Percentiles rank a stretch among this genome's conserved stretches.
phyloP scores from a whole-genome alignment of 2,113 vertebrate genomes.

The Corythaeola cristata region DNA sequence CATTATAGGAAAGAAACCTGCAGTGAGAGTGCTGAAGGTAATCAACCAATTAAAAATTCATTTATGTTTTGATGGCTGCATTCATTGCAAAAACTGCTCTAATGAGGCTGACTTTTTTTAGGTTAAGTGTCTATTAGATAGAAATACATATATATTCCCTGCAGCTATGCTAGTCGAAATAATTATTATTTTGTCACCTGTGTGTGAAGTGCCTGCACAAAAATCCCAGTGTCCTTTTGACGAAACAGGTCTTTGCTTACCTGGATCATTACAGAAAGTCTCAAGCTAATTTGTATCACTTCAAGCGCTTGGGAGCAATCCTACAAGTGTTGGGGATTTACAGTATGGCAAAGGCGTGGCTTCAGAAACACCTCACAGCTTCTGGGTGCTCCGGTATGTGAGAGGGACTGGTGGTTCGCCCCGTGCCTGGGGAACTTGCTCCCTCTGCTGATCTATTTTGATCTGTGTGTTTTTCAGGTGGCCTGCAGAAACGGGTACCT shows the following conservation, averaged over 20 bases:
- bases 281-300: not conserved
- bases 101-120: not conserved
- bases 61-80: not conserved
- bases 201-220: not conserved
- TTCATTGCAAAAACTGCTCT: not conserved
- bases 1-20: not conserved
- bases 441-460: not conserved
- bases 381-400: too few relatives aligned
- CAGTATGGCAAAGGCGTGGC: fast-evolving
- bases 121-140: not conserved
- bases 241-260: not conserved
- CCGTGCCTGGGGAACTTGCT: not conserved
- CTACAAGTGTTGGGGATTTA: not conserved
- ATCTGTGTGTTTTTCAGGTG: not conserved
- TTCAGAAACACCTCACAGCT: not conserved
- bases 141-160: not conserved
- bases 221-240: not conserved
- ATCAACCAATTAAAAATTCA: not conserved
- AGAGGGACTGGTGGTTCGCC: not conserved
- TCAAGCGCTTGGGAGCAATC: not conserved
- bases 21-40: not conserved
- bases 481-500: not conserved
- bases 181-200: not conserved
- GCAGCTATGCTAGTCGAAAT: not conserved
- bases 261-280: not conserved